Base-by-base conservation (phyloP, 2,797 vertebrate species). In the Myripristis murdjan region DNA sequence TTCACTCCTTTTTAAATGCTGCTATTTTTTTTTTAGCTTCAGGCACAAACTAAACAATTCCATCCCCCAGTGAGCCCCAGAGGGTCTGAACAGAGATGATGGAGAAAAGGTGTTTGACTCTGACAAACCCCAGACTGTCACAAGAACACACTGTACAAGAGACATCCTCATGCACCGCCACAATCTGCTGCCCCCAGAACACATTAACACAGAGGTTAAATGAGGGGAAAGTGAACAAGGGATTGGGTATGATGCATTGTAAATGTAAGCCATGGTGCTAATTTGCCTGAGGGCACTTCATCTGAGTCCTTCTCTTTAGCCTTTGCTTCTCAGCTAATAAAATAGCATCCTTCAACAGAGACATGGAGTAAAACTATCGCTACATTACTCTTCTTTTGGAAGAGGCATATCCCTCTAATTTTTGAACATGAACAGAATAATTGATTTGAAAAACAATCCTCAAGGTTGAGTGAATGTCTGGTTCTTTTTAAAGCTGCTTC, bases 181-280 rank as follows among this genome's bases (percentile, higher is more conserved):
- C 48, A 6, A 2, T 18, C 57, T 37, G 61, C 70, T 77, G 66
- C 68, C 58, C 26, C 15, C 1, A 49, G 56, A 75, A 22, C 24
- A 31, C 64, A 55, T 31, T 68, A 73, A 66, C 68, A 52, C 31
- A 4, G 15, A 76, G 73, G 79, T 81, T 76, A 80, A 80, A 64
- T 46, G 52, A 76, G 69, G 53, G 26, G 26, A 71, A 48, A 37
- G 47, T 2, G 43, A 78, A 67, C 44, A 35, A 41, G 37, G 28
- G 3, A 1, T 24, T 1, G 15, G 3, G 6, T 12, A 53, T 39
- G 54, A 79, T 49, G 54, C 64, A 12, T 2, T 69, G 16, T 46
- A 70, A 73, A 74, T 43, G 23, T 44, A 70, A 52, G 48, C 0
- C 64, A 64, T 53, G 49, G 20, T 22, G 59, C 43, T 46, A 35